phyloP scores from a whole-genome alignment of 2,113 vertebrate genomes.

The Anas platyrhynchos region DNA sequence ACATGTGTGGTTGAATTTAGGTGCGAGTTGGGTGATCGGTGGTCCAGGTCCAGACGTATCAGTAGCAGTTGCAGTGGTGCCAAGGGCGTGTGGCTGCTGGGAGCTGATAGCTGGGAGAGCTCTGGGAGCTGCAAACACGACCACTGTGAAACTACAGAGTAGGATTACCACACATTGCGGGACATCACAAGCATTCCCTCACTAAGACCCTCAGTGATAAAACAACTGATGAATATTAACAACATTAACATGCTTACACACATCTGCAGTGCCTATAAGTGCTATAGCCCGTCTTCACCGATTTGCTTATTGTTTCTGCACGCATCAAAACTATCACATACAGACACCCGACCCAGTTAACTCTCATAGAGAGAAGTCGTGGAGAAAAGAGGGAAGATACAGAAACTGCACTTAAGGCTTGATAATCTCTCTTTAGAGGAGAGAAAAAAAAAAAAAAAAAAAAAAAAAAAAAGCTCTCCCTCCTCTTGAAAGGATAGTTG shows the following conservation, averaged over 20 bases:
- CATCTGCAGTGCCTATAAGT: neutral
- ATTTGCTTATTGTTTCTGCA: neutral
- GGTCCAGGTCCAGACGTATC: neutral
- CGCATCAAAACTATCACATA: neutral
- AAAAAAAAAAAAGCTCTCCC: neutral
- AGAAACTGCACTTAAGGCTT: neutral
- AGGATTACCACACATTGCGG: neutral
- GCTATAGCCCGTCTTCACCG: neutral
- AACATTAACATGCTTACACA: neutral
- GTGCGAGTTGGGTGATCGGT: neutral
- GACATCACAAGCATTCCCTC: neutral
- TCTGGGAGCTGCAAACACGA: neutral
- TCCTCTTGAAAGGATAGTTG: neutral
- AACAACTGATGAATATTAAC: neutral
- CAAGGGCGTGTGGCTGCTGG: fast-evolving
- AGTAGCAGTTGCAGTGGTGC: neutral
- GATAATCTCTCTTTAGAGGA: neutral
- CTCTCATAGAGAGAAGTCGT: neutral
- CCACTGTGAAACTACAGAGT: neutral
- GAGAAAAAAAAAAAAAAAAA: neutral
- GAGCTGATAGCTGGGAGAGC: fast-evolving
- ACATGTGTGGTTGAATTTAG: neutral
- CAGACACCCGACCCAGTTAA: neutral
- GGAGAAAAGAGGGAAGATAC: neutral
- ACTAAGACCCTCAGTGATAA: neutral